These are phyloP conservation scores for Zygogramma bicolorata DNA, from an alignment of 2,888 invertebrate species.

Conservation along the genomic window DNA sequence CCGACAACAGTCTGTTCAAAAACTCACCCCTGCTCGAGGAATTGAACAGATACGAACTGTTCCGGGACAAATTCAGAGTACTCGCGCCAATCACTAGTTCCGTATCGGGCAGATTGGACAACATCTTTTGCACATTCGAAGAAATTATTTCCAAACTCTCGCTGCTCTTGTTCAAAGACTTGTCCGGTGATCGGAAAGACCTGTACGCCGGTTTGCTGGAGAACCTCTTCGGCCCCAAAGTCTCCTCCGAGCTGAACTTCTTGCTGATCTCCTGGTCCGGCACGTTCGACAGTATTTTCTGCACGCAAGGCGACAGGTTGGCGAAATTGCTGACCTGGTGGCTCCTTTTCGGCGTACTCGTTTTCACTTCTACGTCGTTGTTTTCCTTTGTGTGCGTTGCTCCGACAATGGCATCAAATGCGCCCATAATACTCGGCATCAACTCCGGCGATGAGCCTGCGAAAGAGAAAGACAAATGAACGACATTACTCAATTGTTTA, in stretches of 20 bases:
- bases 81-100: slow-evolving; percentile 61
- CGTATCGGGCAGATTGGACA: slow-evolving; percentile 68
- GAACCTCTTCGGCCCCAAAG: slow-evolving; percentile 47
- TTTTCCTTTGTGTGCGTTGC: slow-evolving; percentile 57
- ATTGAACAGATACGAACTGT: slow-evolving; percentile 54
- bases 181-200: slow-evolving; percentile 50
- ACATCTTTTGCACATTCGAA: slow-evolving; percentile 70
- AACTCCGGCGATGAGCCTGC: slow-evolving; percentile 89
- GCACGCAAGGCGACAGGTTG: slow-evolving; percentile 73
- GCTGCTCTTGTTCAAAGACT: slow-evolving; percentile 56
- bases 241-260: slow-evolving; percentile 63
- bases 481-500: slow-evolving; percentile 34
- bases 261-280: slow-evolving; percentile 63
- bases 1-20: slow-evolving; percentile 34
- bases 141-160: slow-evolving; percentile 65
- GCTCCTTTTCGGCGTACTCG: slow-evolving; percentile 57
- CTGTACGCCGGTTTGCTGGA: slow-evolving; percentile 38
- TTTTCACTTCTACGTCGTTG: slow-evolving; percentile 44
- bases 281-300: slow-evolving; percentile 73
- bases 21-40: slow-evolving; percentile 39
- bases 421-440: slow-evolving; percentile 86
- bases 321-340: slow-evolving; percentile 67
- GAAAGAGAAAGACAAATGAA: slow-evolving; percentile 57
- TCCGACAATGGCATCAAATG: slow-evolving; percentile 84
- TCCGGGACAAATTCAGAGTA: slow-evolving; percentile 54